A percentile compares a stretch with the other conserved stretches of the same genome.
Conservation (phyloP, 53 echinoderm and acorn worm genomes). For the Glandiceps talaboti region DNA sequence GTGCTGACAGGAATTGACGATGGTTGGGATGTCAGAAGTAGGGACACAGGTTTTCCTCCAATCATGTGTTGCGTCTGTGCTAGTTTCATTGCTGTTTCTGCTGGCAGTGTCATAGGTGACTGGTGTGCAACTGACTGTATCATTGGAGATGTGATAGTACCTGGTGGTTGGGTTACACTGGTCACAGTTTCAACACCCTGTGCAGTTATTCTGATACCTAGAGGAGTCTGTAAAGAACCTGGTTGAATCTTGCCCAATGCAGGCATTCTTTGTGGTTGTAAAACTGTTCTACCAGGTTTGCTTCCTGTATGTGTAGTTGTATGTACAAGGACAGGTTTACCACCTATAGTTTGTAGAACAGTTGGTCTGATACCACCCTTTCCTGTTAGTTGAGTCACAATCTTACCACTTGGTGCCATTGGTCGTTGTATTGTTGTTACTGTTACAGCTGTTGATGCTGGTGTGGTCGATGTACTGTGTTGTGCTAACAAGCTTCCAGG, state of each 20-base stretch:
- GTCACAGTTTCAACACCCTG: background rate
- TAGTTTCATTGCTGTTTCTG: background rate
- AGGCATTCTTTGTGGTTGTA: background rate
- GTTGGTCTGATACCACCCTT: background rate
- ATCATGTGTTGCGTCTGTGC: background rate
- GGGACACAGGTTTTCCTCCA: background rate
- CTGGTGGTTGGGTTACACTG: background rate
- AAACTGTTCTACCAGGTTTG: background rate
- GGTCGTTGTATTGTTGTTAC: background rate
- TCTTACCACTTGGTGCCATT: background rate
- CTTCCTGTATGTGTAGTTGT: background rate
- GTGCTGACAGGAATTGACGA: background rate
- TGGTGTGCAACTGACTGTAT: background rate
- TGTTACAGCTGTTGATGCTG: background rate
- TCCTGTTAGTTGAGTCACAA: background rate
- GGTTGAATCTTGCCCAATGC: background rate
- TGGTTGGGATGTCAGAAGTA: background rate
- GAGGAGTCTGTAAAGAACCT: background rate
- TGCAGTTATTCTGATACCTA: background rate
- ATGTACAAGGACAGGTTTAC: background rate
- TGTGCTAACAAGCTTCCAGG: background rate
- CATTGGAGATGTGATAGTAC: background rate
- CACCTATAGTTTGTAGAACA: background rate
- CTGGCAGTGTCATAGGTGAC: background rate
- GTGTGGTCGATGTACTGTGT: background rate